Evolutionary conservation across 2,113 vertebrate genomes (phyloP).

Genomic region (Paratilapia polleni): DNA sequence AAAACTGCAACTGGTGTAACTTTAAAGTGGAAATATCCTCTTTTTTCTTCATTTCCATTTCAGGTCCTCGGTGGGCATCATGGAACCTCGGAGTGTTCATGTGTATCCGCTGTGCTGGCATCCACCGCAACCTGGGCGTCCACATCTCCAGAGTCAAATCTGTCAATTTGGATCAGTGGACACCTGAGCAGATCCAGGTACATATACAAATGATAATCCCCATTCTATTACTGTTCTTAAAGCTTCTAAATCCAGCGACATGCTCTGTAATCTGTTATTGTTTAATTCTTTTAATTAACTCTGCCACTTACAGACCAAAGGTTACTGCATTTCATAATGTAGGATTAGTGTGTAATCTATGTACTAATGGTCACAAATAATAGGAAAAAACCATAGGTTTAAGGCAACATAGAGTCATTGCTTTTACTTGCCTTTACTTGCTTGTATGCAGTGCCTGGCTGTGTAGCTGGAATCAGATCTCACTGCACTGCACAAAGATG

Average conservation of each 20-base stretch:
- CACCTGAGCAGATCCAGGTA: conserved; percentile 98
- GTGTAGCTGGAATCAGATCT: neutral
- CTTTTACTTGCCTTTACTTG: neutral
- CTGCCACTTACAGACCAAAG: neutral
- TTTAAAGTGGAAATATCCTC: neutral
- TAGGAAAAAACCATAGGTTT: neutral
- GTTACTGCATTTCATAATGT: neutral
- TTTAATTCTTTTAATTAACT: neutral
- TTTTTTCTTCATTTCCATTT: neutral
- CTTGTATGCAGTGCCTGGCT: neutral
- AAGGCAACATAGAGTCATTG: too few relatives aligned
- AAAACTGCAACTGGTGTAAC: neutral
- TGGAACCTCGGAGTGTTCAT: conserved; percentile 99
- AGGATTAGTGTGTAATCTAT: neutral
- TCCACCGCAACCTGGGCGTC: conserved; percentile 98
- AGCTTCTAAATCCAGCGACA: neutral
- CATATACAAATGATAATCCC: neutral
- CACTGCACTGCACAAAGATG: neutral
- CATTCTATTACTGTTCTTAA: neutral
- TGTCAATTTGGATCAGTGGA: conserved; percentile 99
- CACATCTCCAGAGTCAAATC: conserved; percentile 99
- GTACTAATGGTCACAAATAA: neutral
- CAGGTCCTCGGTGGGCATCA: conserved; percentile 98
- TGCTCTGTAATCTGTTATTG: neutral
- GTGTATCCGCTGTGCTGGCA: conserved; percentile 98